Evolutionary conservation across 2,888 invertebrate genomes (phyloP).

Genomic region (Ormyrus labotus): DNA sequence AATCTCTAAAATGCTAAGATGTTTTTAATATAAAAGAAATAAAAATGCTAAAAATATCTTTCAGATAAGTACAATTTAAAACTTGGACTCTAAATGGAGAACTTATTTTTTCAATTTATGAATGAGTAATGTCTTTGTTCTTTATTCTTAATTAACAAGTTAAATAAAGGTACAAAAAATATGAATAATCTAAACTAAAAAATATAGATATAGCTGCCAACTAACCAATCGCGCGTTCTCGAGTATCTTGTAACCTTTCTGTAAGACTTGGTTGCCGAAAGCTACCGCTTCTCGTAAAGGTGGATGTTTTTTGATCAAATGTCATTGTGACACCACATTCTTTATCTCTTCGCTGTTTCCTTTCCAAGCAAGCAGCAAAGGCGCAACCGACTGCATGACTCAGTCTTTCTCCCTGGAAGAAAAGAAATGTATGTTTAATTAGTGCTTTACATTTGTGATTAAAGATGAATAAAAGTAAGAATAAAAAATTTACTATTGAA

Average conservation of each 20-base stretch:
- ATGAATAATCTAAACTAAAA: no score
- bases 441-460: no score
- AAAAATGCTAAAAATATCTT: background rate
- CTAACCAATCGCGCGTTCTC: constrained; percentile 80
- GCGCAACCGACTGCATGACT: constrained; percentile 99
- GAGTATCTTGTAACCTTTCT: constrained; percentile 80
- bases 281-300: constrained; percentile 94
- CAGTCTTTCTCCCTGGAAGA: constrained; percentile 90
- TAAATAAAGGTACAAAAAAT: no score
- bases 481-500: no score
- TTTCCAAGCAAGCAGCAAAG: constrained; percentile 97
- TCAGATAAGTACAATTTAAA: no score
- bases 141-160: no score
- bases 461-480: no score
- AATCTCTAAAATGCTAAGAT: background rate
- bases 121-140: no score
- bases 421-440: constrained; percentile 24
- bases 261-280: constrained; percentile 91
- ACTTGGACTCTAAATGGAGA: no score
- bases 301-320: constrained; percentile 91
- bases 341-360: constrained; percentile 97
- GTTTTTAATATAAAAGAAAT: background rate
- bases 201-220: constrained; percentile 40
- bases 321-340: constrained; percentile 96
- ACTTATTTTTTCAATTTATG: no score